Evolutionary conservation across 2,797 vertebrate genomes (phyloP), one percentile per base, ranked within the genome.

Genomic region (Manis crassicaudata): DNA sequence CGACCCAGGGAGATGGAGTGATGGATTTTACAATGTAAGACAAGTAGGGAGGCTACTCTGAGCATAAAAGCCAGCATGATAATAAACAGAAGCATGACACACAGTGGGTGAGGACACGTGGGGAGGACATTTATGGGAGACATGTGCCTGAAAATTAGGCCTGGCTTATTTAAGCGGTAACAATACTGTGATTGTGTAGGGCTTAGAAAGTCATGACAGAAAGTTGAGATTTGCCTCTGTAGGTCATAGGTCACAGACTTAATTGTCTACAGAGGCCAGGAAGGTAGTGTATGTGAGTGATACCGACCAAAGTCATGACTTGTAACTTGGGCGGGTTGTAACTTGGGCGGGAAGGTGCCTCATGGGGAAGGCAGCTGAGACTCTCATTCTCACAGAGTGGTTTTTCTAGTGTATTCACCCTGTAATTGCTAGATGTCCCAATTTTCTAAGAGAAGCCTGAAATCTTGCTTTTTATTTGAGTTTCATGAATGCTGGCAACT

Each of bases 371-470:
- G 58, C 5, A 56, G 7, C 20, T 35, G 14, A 86, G n/a, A 40
- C 29, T 63, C 17, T 11, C 6, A 37, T 82, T 75, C 6, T 7
- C 50, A 63, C 17, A 70, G 18, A 52, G 25, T 75, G 40, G 5
- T 62, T 92, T 54, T 83, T 35, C 52, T 76, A 68, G 21, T 16
- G 2, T 56, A 50, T 68, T 43, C 77, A 65, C 4, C 16, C 35
- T 68, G 7, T 40, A 46, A 7, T 72, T 37, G 10, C 14, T 27
- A 40, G 50, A 54, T 32, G 65, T 54, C 7, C 9, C 21, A 21
- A 0, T 95, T 93, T 95, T 84, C 54, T 21, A 56, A 67, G 29
- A 81, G 91, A 92, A 84, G 63, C 17, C 63, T 63, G 70, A n/a
- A 63, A 56, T 90, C 12, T 79, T 40, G 60, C 54, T 70, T 90